Percentiles rank a stretch among this genome's conserved stretches.
Conservation (phyloP, 2,113 vertebrate species). For the Gulo gulo region DNA sequence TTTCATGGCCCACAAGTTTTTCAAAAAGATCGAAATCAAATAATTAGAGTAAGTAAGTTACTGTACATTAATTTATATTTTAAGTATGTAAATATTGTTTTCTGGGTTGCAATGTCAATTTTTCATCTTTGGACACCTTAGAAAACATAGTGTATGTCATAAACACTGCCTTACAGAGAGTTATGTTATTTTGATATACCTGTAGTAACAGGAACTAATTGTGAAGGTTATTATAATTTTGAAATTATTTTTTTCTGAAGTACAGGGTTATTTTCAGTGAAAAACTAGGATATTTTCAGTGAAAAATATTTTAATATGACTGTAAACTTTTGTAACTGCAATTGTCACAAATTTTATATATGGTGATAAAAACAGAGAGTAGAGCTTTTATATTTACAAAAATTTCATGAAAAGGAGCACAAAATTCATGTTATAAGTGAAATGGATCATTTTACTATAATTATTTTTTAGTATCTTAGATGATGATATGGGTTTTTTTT, state of each 20-base stretch:
- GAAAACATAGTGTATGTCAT: neutral
- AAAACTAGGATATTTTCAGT: neutral
- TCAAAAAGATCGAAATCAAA: neutral
- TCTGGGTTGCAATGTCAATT: neutral
- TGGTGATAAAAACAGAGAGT: neutral
- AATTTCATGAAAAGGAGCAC: neutral
- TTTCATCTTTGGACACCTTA: constrained; percentile 4
- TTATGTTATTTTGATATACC: neutral
- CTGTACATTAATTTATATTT: constrained; percentile 2
- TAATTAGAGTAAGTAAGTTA: neutral
- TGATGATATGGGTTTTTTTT: neutral
- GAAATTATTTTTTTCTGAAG: neutral
- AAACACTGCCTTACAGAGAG: neutral
- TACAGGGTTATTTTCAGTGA: neutral
- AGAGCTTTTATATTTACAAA: neutral
- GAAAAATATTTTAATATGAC: neutral
- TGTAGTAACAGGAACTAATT: neutral
- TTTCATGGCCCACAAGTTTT: neutral
- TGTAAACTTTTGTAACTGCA: neutral
- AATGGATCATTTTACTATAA: neutral
- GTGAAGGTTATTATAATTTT: constrained; percentile 3
- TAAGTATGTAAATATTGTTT: neutral
- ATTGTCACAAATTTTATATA: neutral
- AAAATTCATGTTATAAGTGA: constrained; percentile 1
- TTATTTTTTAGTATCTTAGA: neutral